Conservation (phyloP, 2,797 vertebrate species). For the Catamblyrhynchus diadema region DNA sequence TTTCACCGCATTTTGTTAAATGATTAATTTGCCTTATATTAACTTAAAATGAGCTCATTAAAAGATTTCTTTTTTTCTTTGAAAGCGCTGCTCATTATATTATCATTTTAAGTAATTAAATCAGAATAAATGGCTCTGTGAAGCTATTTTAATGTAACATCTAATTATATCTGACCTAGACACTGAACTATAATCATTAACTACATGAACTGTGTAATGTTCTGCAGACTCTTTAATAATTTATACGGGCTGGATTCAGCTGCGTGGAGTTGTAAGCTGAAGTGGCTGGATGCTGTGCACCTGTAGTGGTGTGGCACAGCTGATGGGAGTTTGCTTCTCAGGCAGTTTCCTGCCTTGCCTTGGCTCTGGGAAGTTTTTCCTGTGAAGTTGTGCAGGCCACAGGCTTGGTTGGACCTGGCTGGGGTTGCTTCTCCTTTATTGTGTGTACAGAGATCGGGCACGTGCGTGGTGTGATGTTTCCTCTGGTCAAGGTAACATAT, state of each 20-base stretch:
- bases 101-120: conserved; percentile 93
- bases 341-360: not conserved
- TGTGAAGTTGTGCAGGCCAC: fast-evolving
- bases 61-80: conserved; percentile 73
- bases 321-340: not conserved
- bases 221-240: conserved; percentile 84
- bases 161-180: conserved; percentile 95
- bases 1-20: conserved; percentile 63
- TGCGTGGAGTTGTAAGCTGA: conserved; percentile 47
- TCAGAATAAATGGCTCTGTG: conserved; percentile 88
- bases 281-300: conserved; percentile 44
- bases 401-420: fast-evolving
- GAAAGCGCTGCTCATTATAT: conserved; percentile 80
- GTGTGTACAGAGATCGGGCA: fast-evolving
- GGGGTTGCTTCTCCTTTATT: not conserved
- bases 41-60: conserved; percentile 80
- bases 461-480: fast-evolving
- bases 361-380: fast-evolving
- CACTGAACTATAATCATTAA: conserved; percentile 90
- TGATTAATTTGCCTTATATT: conserved; percentile 78
- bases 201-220: conserved; percentile 89
- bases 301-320: conserved; percentile 29
- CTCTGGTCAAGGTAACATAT: not conserved
- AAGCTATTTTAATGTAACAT: conserved; percentile 87
- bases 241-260: conserved; percentile 80